A percentile compares a stretch with the other conserved stretches of the same genome.
These are phyloP conservation scores for Xiphophorus birchmanni DNA, from an alignment of 2,797 vertebrate species.

Conservation along the genomic window DNA sequence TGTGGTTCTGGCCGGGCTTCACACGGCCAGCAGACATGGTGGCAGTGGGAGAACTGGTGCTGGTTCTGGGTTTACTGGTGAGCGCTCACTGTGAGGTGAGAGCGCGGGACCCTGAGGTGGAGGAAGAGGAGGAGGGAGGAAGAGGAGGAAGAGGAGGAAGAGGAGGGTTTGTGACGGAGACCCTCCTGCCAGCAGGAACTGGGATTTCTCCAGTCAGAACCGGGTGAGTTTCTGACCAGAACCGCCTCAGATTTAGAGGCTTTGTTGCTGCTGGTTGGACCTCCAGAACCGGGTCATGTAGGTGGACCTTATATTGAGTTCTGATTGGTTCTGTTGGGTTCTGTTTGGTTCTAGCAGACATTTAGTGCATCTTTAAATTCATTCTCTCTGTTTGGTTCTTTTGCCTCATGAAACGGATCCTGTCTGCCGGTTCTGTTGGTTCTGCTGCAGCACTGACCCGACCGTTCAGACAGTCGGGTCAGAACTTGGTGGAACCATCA, in stretches of 20 bases:
- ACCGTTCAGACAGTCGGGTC: too few species aligned
- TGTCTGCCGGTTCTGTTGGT: too few species aligned
- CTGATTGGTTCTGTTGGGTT: too few species aligned
- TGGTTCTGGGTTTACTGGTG: constrained; percentile 73
- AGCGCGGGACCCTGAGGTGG: constrained; percentile 73
- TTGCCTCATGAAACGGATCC: too few species aligned
- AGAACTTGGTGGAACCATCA: too few species aligned
- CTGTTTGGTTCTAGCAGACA: too few species aligned
- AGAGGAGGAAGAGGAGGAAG: not conserved
- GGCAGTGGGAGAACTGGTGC: constrained; percentile 56
- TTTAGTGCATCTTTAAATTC: too few species aligned
- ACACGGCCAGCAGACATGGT: constrained; percentile 53
- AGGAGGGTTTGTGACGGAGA: constrained; percentile 8
- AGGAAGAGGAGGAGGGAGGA: constrained; percentile 52
- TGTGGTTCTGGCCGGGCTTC: constrained; percentile 28
- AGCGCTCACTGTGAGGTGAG: constrained; percentile 72
- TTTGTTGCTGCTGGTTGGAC: not conserved
- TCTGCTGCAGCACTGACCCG: too few species aligned
- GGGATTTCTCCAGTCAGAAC: constrained; percentile 33
- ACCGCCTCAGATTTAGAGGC: not conserved
- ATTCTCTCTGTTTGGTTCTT: too few species aligned
- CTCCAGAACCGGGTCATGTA: not conserved
- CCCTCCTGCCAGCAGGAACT: constrained; percentile 23
- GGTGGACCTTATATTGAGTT: not conserved
- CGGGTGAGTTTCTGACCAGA: constrained; percentile 68